Conservation (phyloP, 2,888 invertebrate species). For the Drosophila aldrichi region DNA sequence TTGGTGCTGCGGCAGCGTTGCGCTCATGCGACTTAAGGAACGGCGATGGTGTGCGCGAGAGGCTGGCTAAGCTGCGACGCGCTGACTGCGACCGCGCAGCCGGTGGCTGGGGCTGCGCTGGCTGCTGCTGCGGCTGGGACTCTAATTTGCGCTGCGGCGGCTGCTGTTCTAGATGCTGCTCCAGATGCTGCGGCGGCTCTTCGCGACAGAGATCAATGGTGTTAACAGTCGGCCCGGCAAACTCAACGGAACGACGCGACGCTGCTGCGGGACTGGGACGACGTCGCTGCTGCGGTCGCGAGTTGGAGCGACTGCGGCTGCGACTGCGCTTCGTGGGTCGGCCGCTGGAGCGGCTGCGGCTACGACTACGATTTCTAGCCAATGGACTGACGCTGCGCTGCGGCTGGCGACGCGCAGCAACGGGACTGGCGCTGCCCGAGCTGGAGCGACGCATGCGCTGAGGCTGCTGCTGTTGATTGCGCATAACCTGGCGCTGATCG, state of each 20-base stretch:
- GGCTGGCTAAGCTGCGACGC: constrained; percentile 86
- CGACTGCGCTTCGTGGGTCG: constrained; percentile 21
- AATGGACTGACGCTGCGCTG: constrained; percentile 64
- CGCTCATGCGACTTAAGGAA: constrained; percentile 88
- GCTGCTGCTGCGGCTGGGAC: constrained; percentile 28
- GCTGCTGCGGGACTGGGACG: constrained; percentile 28
- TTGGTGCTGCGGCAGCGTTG: constrained; percentile 55
- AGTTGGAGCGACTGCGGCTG: constrained; percentile 41
- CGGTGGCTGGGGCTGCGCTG: constrained; percentile 2
- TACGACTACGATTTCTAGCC: constrained; percentile 40
- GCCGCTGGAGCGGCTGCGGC: constrained; percentile 42
- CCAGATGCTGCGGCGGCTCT: constrained; percentile 41
- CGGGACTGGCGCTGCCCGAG: constrained; percentile 55
- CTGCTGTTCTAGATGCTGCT: constrained; percentile 9
- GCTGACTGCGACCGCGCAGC: constrained; percentile 28
- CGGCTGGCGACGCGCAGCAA: constrained; percentile 56
- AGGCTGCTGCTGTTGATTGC: constrained; percentile 40
- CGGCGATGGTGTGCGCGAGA: constrained; percentile 94
- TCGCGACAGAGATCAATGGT: constrained; percentile 80
- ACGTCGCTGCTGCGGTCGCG: constrained; percentile 33
- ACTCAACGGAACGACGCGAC: constrained; percentile 78
- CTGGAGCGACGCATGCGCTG: constrained; percentile 42
- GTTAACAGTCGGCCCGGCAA: constrained; percentile 73
- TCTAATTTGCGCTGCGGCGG: constrained; percentile 26
- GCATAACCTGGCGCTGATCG: constrained; percentile 42